Percentiles rank a stretch among this genome's conserved stretches.
These are phyloP conservation scores for Megaptera novaeangliae DNA, from an alignment of 2,113 vertebrate genomes.

Conservation along the genomic window DNA sequence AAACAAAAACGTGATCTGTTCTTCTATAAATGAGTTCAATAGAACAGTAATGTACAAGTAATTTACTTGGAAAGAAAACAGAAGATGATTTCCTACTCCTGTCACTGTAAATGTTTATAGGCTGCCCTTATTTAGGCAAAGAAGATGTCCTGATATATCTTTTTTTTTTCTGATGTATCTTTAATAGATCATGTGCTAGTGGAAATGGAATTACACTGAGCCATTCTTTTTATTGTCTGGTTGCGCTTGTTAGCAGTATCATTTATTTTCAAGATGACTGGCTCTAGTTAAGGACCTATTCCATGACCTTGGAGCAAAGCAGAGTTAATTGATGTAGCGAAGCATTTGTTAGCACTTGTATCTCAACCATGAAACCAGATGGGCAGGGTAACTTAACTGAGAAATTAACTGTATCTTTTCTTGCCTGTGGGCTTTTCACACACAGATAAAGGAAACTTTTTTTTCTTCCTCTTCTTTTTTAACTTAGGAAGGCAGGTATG, in stretches of 20 bases:
- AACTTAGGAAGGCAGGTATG: background rate
- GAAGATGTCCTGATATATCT: background rate
- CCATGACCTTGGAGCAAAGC: constrained; percentile 21
- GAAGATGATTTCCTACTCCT: background rate
- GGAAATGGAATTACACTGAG: background rate
- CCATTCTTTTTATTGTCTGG: background rate
- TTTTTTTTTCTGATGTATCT: background rate
- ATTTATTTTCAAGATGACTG: constrained; percentile 38
- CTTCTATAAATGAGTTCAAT: constrained; percentile 5
- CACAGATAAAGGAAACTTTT: background rate
- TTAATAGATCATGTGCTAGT: background rate
- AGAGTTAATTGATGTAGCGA: background rate
- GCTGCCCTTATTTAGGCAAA: background rate
- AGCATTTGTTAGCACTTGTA: constrained; percentile 33
- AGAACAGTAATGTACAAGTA: background rate
- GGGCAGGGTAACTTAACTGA: background rate
- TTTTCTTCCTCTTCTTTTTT: background rate
- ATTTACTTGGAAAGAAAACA: constrained; percentile 30
- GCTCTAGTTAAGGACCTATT: background rate
- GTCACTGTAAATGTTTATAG: background rate
- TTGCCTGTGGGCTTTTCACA: background rate
- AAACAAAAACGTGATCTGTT: background rate
- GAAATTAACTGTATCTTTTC: background rate
- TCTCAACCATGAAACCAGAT: constrained; percentile 28
- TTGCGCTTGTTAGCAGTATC: background rate